A percentile compares a stretch with the other conserved stretches of the same genome.
These are phyloP conservation scores for Hapalemur alaotrensis DNA, from an alignment of 2,797 vertebrate species.

Conservation along the genomic window DNA sequence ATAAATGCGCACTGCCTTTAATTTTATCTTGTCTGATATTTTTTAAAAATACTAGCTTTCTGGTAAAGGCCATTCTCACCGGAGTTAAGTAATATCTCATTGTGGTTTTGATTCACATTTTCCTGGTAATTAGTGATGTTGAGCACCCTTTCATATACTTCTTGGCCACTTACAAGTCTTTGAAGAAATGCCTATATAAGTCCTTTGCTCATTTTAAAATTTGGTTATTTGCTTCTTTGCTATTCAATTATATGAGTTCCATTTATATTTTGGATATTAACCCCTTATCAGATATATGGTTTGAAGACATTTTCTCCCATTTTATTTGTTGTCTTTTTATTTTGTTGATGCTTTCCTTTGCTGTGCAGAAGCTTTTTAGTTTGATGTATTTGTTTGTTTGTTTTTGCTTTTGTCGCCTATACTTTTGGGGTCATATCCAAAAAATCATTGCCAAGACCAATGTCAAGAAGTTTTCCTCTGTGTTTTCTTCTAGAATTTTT, in stretches of 20 bases:
- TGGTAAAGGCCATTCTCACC: too few species aligned
- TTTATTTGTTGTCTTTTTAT: not conserved
- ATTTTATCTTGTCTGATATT: not conserved
- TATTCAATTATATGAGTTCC: not conserved
- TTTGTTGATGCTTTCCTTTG: not conserved
- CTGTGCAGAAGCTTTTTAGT: not conserved
- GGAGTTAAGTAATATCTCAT: not conserved
- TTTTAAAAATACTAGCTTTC: not conserved
- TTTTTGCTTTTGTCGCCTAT: not conserved
- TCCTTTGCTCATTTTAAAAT: not conserved
- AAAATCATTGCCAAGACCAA: not conserved
- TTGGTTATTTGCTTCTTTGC: not conserved
- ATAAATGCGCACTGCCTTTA: not conserved
- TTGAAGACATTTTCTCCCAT: not conserved
- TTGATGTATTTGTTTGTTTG: not conserved
- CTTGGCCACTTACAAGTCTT: not conserved
- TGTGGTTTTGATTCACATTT: not conserved
- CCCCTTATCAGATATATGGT: not conserved
- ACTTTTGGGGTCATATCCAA: not conserved
- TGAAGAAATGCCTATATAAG: not conserved
- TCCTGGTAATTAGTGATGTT: not conserved
- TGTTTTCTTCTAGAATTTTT: not conserved
- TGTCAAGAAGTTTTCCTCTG: not conserved
- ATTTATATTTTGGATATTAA: not conserved
- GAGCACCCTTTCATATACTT: not conserved